Conservation (phyloP, 2,797 vertebrate species). For the Triplophysa bombifrons region DNA sequence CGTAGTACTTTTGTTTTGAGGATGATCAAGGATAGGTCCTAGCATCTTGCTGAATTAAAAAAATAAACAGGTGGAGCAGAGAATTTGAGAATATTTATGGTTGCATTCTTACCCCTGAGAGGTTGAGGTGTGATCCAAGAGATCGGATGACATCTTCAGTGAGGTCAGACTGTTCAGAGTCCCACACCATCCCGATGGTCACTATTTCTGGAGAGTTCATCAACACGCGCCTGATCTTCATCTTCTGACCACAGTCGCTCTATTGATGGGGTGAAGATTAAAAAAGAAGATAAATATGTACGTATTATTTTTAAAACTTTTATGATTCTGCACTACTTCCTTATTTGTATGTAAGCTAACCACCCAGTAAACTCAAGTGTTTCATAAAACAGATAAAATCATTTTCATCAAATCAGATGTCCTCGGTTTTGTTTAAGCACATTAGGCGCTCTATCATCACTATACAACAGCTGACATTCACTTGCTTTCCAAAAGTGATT, state of each 20-base stretch:
- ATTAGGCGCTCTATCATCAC: too few relatives aligned
- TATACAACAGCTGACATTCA: too few relatives aligned
- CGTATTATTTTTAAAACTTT: not conserved
- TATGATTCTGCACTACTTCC: not conserved
- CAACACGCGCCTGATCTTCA: conserved; percentile 91
- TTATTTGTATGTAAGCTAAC: too few relatives aligned
- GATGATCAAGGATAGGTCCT: not conserved
- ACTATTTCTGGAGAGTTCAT: conserved; percentile 99
- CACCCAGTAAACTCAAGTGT: too few relatives aligned
- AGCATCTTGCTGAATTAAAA: not conserved
- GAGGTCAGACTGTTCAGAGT: conserved; percentile 95
- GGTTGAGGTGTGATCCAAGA: conserved; percentile 86
- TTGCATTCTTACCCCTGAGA: conserved; percentile 83
- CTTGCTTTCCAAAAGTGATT: too few relatives aligned
- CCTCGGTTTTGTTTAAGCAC: too few relatives aligned
- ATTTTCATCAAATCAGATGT: too few relatives aligned
- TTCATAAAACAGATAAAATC: too few relatives aligned
- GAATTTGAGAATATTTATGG: not conserved
- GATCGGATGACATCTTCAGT: conserved; percentile 90
- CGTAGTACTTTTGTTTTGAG: not conserved
- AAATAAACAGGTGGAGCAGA: not conserved
- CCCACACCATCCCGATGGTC: conserved; percentile 97
- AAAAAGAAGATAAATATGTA: not conserved
- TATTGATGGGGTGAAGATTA: conserved; percentile 58
- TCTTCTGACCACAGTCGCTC: conserved; percentile 96